Evolutionary conservation across 2,113 vertebrate genomes (phyloP).

Genomic region (Calidris pygmaea): DNA sequence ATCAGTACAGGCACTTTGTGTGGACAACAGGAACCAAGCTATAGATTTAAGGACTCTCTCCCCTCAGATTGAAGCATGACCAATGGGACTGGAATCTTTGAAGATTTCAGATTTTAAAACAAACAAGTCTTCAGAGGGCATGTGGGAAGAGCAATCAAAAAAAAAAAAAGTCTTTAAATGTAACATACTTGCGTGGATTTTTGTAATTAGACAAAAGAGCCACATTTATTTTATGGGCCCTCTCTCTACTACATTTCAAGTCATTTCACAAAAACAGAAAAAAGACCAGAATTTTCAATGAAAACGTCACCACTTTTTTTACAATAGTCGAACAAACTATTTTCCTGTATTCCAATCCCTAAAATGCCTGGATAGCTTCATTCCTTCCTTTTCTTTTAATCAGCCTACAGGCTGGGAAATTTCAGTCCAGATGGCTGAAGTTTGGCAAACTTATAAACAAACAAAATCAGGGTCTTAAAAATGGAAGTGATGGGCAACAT

Average conservation of each 20-base stretch:
- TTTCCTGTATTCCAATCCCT: neutral
- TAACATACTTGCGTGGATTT: neutral
- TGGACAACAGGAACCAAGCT: neutral
- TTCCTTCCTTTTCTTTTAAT: neutral
- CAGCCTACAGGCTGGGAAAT: neutral
- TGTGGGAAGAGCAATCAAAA: neutral
- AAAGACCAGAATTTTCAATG: neutral
- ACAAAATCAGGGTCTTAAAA: neutral
- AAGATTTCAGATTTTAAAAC: neutral
- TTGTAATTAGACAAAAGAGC: neutral
- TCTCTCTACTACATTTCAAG: neutral
- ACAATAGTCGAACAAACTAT: neutral
- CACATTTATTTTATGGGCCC: fast-evolving
- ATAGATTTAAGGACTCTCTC: neutral
- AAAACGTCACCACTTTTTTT: fast-evolving
- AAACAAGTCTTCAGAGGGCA: neutral
- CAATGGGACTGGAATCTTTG: neutral
- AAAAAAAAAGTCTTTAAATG: neutral
- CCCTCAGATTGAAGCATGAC: neutral
- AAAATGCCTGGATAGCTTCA: neutral
- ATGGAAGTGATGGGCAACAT: conserved; percentile 14
- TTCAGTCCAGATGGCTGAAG: conserved; percentile 49
- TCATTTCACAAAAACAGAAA: neutral
- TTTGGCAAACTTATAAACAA: conserved; percentile 53
- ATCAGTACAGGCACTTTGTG: neutral